Evolutionary conservation across 2,797 vertebrate genomes (phyloP), one percentile per base, ranked within the genome.

Genomic region (Danio choprae): DNA sequence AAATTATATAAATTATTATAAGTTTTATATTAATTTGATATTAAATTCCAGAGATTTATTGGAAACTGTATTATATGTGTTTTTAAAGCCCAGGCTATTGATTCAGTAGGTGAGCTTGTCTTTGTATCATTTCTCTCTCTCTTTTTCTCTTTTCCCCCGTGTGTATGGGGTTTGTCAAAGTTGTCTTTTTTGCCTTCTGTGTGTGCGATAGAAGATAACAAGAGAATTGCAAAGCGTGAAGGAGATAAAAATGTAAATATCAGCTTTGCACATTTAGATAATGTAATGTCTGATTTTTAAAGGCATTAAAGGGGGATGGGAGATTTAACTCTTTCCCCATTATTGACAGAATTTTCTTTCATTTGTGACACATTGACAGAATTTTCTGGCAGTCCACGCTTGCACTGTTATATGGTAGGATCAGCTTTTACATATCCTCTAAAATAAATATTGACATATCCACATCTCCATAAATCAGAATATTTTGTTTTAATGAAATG

Each of bases 121-220:
- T 55, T 55, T 44, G 18, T 41, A 22, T 63, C 38, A 29, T 29
- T 29, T 29, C 29, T 48, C n/a, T 63, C 13, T 63, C 18, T 64
- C 48, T 29, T 15, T 29, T 15, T 65, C 36, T 63, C 20, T 76
- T 44, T 64, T 43, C 48, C 63, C 20, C 15, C n/a, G 62, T 65
- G 58, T 62, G 13, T 8, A n/a, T 65, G 50, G 65, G 18, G 50
- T 43, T 74, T 74, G 58, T 62, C 72, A 62, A n/a, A 62, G 58
- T 62, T 18, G 29, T 62, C 29, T 74, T 43, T 15, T 55, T 38
- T 64, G 60, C 48, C 50, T 65, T 65, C 50, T 76, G 13, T 55
- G 48, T 50, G 65, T 55, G 50, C 29, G 9, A 55, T 55, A 62
- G 7, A 44, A 50, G 20, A 44, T 36, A 53, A 65, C 76, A 15